Evolutionary conservation across 2,888 invertebrate genomes (phyloP).

Genomic region (Apantesis nais): DNA sequence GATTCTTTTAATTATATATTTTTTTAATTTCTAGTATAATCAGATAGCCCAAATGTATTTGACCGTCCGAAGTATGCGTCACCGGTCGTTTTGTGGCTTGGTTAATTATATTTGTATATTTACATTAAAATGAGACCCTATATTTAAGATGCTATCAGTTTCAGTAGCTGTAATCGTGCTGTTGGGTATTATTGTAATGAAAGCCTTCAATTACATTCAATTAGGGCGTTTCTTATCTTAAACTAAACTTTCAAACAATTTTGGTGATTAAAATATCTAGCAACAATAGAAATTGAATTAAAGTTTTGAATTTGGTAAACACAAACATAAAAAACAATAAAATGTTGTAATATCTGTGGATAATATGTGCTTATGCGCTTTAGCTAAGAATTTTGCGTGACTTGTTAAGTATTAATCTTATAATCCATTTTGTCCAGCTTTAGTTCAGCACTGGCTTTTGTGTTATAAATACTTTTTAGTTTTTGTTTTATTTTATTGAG

Average conservation of each 20-base stretch:
- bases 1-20: too few species aligned
- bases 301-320: not conserved
- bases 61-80: not conserved
- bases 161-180: conserved; percentile 5
- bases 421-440: too few species aligned
- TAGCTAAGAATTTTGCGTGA: not conserved
- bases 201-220: not conserved
- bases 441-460: too few species aligned
- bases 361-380: too few species aligned
- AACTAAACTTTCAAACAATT: not conserved
- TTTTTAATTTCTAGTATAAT: not conserved
- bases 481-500: too few species aligned
- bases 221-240: not conserved
- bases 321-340: not conserved
- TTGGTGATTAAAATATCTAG: not conserved
- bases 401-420: too few species aligned
- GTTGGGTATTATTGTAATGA: not conserved
- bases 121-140: not conserved
- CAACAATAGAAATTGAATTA: not conserved
- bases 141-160: conserved; percentile 1
- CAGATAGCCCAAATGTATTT: not conserved
- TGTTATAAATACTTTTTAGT: too few species aligned
- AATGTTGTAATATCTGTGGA: too few species aligned
- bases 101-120: not conserved
- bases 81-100: not conserved